These are phyloP conservation scores for Clitarchus hookeri DNA, from an alignment of 2,888 invertebrate species.

Conservation along the genomic window DNA sequence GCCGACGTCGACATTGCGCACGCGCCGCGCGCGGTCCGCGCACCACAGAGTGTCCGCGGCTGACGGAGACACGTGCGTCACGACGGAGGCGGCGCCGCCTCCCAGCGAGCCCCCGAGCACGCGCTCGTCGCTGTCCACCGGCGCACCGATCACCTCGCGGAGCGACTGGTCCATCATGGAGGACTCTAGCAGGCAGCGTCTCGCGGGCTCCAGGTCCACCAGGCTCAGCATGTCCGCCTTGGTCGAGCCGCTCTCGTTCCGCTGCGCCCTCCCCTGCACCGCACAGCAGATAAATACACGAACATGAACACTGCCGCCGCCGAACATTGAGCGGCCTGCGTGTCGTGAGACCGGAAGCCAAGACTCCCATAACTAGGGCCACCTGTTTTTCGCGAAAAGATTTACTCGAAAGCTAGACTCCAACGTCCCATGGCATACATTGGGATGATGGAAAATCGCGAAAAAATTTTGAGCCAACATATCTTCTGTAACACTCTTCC, in stretches of 20 bases:
- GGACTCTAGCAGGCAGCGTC: neutral
- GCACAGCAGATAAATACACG: no score
- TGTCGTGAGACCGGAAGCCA: no score
- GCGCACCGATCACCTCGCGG: neutral
- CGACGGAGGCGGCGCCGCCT: neutral
- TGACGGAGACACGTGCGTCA: neutral
- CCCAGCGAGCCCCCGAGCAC: neutral
- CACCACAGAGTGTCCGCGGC: neutral
- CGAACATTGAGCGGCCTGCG: no score
- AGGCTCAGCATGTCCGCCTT: neutral
- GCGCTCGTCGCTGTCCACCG: neutral
- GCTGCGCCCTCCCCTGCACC: neutral
- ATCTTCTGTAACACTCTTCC: no score
- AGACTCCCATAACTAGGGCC: no score
- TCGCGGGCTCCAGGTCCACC: neutral
- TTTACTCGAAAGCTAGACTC: no score
- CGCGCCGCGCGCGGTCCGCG: neutral
- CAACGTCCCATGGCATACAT: no score
- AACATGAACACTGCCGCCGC: no score
- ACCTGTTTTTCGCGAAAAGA: no score
- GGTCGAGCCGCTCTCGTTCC: neutral
- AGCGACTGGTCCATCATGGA: neutral
- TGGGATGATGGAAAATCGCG: no score
- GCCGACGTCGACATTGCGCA: neutral
- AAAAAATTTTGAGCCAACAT: no score